A percentile compares a stretch with the other conserved stretches of the same genome.
phyloP scores from a whole-genome alignment of 1,140 invertebrate species.

The Drosophila funebris region DNA sequence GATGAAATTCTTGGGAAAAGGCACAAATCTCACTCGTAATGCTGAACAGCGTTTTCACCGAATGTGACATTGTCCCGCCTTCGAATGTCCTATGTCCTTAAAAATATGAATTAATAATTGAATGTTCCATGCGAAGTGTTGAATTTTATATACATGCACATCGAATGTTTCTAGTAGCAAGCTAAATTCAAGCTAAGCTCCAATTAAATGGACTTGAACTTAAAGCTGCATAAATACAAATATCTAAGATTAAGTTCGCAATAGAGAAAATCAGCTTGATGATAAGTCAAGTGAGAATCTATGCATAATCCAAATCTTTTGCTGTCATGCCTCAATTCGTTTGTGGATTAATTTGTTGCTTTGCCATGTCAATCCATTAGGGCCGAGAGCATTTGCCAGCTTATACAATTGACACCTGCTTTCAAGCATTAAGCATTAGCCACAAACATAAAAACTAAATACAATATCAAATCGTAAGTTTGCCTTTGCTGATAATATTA shows the following conservation, averaged over 20 bases:
- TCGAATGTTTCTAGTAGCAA: no score
- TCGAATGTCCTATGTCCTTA: no score
- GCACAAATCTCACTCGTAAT: no score
- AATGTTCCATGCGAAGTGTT: no score
- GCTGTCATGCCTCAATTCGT: slow-evolving; percentile 17
- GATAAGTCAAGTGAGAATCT: not conserved
- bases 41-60: no score
- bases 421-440: slow-evolving; percentile 12
- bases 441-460: slow-evolving; percentile 16
- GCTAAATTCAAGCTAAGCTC: not conserved
- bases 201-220: not conserved
- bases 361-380: slow-evolving; percentile 22
- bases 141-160: no score
- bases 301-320: not conserved
- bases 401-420: slow-evolving; percentile 61
- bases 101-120: slow-evolving; percentile 63
- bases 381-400: not conserved
- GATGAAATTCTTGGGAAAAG: not conserved
- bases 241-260: not conserved
- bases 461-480: slow-evolving; percentile 38
- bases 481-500: slow-evolving; percentile 43
- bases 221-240: not conserved
- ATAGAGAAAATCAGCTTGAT: not conserved
- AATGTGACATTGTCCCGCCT: no score
- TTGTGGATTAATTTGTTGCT: slow-evolving; percentile 29